Conservation (phyloP, 2,113 vertebrate genomes). For the Zapornia atra region DNA sequence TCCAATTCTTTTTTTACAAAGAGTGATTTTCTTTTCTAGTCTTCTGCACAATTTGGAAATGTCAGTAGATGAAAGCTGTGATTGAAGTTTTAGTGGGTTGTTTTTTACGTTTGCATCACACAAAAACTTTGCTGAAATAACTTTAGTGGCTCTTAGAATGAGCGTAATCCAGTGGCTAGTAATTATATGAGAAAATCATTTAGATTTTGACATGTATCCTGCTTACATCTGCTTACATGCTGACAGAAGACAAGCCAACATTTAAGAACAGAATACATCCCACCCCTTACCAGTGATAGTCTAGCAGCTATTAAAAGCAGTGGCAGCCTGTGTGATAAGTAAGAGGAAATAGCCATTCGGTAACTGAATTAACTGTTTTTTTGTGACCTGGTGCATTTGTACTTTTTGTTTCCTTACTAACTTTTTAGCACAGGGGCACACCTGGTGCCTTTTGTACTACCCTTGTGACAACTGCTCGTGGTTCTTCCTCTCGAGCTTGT, state of each 20-base stretch:
- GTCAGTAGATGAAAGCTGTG: neutral
- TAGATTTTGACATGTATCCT: neutral
- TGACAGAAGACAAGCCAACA: neutral
- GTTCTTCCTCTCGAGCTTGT: neutral
- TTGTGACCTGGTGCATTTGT: neutral
- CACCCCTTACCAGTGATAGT: neutral
- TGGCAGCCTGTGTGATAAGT: constrained; percentile 5
- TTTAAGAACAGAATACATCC: neutral
- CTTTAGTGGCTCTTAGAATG: neutral
- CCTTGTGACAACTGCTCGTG: neutral
- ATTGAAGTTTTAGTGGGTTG: neutral
- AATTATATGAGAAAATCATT: neutral
- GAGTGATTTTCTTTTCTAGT: neutral
- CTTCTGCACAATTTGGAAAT: neutral
- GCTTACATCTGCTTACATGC: neutral
- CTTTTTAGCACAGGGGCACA: constrained; percentile 15
- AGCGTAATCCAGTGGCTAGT: neutral
- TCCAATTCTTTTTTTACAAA: neutral
- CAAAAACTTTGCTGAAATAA: neutral
- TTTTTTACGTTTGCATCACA: neutral
- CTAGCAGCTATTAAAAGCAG: constrained; percentile 12
- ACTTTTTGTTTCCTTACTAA: neutral
- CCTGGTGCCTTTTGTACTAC: constrained; percentile 15
- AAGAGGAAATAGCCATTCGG: neutral
- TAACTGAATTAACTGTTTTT: neutral